Percentiles rank a stretch among this genome's conserved stretches.
These are phyloP conservation scores for Cremastinae sp. DNA, from an alignment of 2,888 invertebrate genomes.

Conservation along the genomic window DNA sequence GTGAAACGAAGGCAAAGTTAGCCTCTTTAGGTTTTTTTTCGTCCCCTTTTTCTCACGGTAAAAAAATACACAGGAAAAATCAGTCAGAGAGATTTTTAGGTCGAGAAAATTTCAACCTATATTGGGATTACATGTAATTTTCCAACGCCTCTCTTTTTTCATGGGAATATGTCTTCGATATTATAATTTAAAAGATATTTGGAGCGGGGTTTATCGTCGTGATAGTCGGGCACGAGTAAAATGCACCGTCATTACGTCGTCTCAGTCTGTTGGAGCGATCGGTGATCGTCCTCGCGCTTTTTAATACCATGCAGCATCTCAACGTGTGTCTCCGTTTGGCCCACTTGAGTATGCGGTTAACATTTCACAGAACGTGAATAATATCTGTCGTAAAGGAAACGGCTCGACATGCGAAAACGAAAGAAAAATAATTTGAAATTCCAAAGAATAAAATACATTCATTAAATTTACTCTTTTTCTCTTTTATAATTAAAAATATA, in stretches of 20 bases:
- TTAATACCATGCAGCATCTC: not conserved
- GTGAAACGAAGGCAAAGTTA: too few species aligned
- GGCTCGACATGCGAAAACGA: not conserved
- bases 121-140: not conserved
- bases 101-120: not conserved
- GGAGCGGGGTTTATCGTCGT: slow-evolving; percentile 62
- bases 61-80: too few species aligned
- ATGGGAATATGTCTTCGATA: slow-evolving; percentile 19
- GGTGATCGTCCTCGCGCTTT: slow-evolving; percentile 38
- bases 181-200: slow-evolving; percentile 28
- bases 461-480: not conserved
- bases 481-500: too few species aligned
- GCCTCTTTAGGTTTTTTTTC: too few species aligned
- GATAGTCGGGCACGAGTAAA: slow-evolving; percentile 51
- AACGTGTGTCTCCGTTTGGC: slow-evolving; percentile 64
- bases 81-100: too few species aligned
- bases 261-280: slow-evolving; percentile 51
- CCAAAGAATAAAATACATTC: not conserved
- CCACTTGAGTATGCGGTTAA: slow-evolving; percentile 68
- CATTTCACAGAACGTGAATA: slow-evolving; percentile 18
- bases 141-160: slow-evolving; percentile 3
- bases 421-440: not conserved
- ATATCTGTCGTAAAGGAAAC: slow-evolving; percentile 23
- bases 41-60: too few species aligned
- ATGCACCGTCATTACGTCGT: slow-evolving; percentile 55